Evolutionary conservation across 2,888 invertebrate genomes (phyloP).

Genomic region (Gasteruption jaculator): DNA sequence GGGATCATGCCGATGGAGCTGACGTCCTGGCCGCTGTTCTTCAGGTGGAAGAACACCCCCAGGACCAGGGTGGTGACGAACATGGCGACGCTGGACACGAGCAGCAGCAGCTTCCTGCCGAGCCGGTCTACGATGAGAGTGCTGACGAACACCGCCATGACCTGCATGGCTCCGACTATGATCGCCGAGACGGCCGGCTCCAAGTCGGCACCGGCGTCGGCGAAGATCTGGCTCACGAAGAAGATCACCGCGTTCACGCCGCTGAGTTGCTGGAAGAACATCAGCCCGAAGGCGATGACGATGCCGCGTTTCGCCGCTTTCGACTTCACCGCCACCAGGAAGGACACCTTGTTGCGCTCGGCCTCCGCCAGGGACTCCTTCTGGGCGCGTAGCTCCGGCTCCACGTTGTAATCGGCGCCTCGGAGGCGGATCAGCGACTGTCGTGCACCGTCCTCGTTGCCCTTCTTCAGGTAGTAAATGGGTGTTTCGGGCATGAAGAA

Average conservation of each 20-base stretch:
- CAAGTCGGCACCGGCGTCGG: conserved; percentile 59
- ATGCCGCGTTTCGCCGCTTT: conserved; percentile 65
- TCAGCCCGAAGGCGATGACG: conserved; percentile 70
- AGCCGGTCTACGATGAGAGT: conserved; percentile 75
- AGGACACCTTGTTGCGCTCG: conserved; percentile 56
- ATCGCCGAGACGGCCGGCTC: conserved; percentile 65
- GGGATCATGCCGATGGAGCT: conserved; percentile 69
- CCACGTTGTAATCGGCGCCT: conserved; percentile 67
- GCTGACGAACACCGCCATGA: conserved; percentile 69
- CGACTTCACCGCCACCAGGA: conserved; percentile 58
- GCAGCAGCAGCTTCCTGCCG: conserved; percentile 72
- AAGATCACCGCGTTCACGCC: conserved; percentile 83
- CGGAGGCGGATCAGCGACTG: conserved; percentile 69
- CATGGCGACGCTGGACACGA: conserved; percentile 69
- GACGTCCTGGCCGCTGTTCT: conserved; percentile 47
- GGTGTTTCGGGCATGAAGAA: conserved; percentile 88
- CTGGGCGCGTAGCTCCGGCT: conserved; percentile 62
- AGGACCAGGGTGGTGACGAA: conserved; percentile 65
- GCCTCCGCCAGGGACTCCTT: conserved; percentile 57
- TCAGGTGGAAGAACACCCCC: conserved; percentile 64
- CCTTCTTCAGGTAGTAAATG: conserved; percentile 64
- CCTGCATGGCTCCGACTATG: conserved; percentile 80
- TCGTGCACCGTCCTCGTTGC: conserved; percentile 63
- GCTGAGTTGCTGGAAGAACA: conserved; percentile 86
- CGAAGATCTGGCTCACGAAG: conserved; percentile 72